Base-by-base conservation (phyloP, 1,140 invertebrate genomes). In the Lethocerus indicus region DNA sequence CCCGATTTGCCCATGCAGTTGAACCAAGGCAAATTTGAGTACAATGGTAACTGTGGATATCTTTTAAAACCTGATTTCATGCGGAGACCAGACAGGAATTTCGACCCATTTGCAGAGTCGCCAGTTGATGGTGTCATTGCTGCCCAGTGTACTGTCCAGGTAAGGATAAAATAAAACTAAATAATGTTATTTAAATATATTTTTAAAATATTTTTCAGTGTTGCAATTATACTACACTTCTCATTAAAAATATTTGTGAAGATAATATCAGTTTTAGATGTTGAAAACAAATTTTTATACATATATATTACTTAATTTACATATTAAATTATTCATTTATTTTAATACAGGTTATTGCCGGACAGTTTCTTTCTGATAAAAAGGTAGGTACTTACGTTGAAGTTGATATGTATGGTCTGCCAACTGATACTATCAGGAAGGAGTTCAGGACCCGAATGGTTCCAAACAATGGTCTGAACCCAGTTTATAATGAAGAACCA, bases 21-120 rank as follows among this genome's bases (percentile, higher is more conserved):
- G 49, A 99, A 99, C 70, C 94, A 98, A 72, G 96, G 96, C 54
- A 99, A 98, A 74, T 99, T 98, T 70, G 96, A 99, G 65, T 95
- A 96, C 63, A 96, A 96, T 63, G 93, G 91, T 20, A 88, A 87
- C 59, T 93, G 80, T 60, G 93, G 95, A 3, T 99, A 96, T 69
- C 70, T 99, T 13, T 69, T 99, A 47, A 99, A 99, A 65, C 95
- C 95, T 1, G 95, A 99, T 67, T 99, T 98, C 71, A 98, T 99
- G 94, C 72, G 95, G 54, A 72, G 94, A 41, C 79, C 86, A 3
- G 96, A 99, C 67, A 74, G 91, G 58, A 88, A 80, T 59, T 99
- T 99, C 65, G 96, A 99, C 71, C 96, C 96, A 0, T 99, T 98
- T 64, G 93, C 95, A 16, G 95, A 99, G 69, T 90, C 89, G 52